A percentile compares a stretch with the other conserved stretches of the same genome.
Conservation (phyloP, 2,888 invertebrate species). For the Cryptosula pallasiana region DNA sequence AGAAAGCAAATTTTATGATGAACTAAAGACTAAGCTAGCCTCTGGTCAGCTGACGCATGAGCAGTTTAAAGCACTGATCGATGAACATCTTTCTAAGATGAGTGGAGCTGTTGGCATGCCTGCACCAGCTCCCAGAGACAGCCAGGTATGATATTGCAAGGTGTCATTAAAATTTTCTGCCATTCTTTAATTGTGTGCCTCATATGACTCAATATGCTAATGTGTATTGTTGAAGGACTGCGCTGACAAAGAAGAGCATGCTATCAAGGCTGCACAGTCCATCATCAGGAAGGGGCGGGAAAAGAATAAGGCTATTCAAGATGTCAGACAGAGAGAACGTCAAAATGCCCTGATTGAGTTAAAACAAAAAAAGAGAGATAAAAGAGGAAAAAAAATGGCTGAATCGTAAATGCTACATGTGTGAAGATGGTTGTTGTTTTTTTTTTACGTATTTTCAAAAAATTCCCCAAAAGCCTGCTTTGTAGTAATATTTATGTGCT, state of each 20-base stretch:
- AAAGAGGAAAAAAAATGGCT: too few species aligned
- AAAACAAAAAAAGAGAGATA: neutral
- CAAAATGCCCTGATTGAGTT: neutral
- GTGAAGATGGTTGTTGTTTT: too few species aligned
- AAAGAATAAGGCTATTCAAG: slow-evolving; percentile 6
- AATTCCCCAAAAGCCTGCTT: too few species aligned
- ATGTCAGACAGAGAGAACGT: slow-evolving; percentile 3
- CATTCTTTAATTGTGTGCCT: too few species aligned
- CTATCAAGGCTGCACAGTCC: neutral
- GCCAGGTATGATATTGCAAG: too few species aligned
- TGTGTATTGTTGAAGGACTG: too few species aligned
- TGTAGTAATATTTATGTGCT: too few species aligned
- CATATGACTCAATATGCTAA: too few species aligned
- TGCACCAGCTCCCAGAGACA: neutral
- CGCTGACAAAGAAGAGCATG: slow-evolving; percentile 9
- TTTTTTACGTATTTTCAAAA: too few species aligned
- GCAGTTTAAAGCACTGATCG: slow-evolving; percentile 2
- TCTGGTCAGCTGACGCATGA: slow-evolving; percentile 5
- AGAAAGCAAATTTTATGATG: neutral
- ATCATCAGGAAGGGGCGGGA: neutral
- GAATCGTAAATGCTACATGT: too few species aligned
- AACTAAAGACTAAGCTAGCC: neutral
- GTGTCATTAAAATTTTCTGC: too few species aligned
- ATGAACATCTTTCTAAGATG: neutral
- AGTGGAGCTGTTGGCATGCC: neutral